These are phyloP conservation scores for Zosterops pallidus DNA, from an alignment of 2,113 vertebrate genomes.

Conservation along the genomic window DNA sequence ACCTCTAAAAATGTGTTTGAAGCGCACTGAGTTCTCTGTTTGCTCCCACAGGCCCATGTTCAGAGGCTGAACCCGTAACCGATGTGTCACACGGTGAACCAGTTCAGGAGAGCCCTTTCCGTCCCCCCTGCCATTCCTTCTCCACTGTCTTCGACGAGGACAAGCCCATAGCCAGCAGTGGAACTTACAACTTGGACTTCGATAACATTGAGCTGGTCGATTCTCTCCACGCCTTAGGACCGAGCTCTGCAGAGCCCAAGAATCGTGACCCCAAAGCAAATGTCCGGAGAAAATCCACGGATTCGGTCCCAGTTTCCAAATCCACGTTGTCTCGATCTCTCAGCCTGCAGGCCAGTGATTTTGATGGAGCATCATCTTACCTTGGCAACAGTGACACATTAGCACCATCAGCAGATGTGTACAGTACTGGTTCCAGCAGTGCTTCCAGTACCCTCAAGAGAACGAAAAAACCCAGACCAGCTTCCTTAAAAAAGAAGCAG, in stretches of 20 bases:
- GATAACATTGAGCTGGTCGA: slow-evolving; percentile 74
- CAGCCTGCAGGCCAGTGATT: slow-evolving; percentile 90
- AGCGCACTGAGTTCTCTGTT: neutral
- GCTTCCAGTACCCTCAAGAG: slow-evolving; percentile 88
- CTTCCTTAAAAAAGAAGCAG: slow-evolving; percentile 92
- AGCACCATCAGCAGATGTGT: slow-evolving; percentile 77
- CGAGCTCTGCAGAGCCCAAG: slow-evolving; percentile 58
- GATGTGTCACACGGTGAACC: slow-evolving; percentile 70
- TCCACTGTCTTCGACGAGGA: slow-evolving; percentile 90
- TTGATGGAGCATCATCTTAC: slow-evolving; percentile 77
- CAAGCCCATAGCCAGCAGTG: slow-evolving; percentile 96
- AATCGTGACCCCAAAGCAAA: slow-evolving; percentile 59
- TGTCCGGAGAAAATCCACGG: slow-evolving; percentile 75
- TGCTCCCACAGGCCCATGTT: slow-evolving; percentile 52
- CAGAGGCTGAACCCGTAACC: slow-evolving; percentile 51
- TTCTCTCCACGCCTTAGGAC: slow-evolving; percentile 64
- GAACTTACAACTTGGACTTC: slow-evolving; percentile 89
- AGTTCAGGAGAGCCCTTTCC: slow-evolving; percentile 69
- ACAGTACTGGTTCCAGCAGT: slow-evolving; percentile 82
- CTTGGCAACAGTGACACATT: slow-evolving; percentile 59
- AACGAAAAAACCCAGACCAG: slow-evolving; percentile 86
- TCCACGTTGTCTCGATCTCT: slow-evolving; percentile 87
- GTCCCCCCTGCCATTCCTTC: slow-evolving; percentile 73
- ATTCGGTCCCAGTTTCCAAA: slow-evolving; percentile 70
- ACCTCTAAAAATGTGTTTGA: neutral